Conservation (phyloP, 1,140 invertebrate genomes). For the Eulimnadia texana region DNA sequence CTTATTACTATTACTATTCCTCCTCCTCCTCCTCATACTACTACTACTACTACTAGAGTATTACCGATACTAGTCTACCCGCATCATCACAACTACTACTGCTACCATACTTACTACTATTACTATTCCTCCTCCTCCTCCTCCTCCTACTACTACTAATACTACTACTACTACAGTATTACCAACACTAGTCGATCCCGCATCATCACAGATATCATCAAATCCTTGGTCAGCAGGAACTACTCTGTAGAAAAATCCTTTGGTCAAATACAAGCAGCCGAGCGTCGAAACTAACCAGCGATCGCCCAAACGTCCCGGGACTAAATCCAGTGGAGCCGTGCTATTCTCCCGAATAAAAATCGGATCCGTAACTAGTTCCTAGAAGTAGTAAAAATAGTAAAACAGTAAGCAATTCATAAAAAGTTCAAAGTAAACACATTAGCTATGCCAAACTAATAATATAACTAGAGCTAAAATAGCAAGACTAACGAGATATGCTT, state of each 20-base stretch:
- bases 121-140: too few species aligned
- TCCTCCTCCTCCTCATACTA: too few species aligned
- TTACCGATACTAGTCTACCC: too few species aligned
- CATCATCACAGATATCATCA: constrained; percentile 32
- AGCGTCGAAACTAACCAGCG: constrained; percentile 81
- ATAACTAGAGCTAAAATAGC: too few species aligned
- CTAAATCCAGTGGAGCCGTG: constrained; percentile 57
- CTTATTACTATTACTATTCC: too few species aligned
- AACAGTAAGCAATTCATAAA: neutral
- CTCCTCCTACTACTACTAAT: too few species aligned
- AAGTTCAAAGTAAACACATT: neutral
- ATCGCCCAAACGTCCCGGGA: constrained; percentile 76
- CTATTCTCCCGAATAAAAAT: constrained; percentile 63
- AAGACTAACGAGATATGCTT: too few species aligned
- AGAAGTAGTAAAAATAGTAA: constrained; percentile 28
- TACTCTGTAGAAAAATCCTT: constrained; percentile 84
- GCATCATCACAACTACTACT: too few species aligned
- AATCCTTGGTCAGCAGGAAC: constrained; percentile 89
- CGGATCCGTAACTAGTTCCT: constrained; percentile 60
- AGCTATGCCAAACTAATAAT: neutral
- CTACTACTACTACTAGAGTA: too few species aligned
- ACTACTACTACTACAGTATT: too few species aligned
- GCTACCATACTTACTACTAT: too few species aligned
- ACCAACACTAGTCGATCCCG: constrained; percentile 20
- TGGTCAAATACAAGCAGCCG: constrained; percentile 64